Evolutionary conservation across 2,797 vertebrate species (phyloP).

Genomic region (Betta splendens): DNA sequence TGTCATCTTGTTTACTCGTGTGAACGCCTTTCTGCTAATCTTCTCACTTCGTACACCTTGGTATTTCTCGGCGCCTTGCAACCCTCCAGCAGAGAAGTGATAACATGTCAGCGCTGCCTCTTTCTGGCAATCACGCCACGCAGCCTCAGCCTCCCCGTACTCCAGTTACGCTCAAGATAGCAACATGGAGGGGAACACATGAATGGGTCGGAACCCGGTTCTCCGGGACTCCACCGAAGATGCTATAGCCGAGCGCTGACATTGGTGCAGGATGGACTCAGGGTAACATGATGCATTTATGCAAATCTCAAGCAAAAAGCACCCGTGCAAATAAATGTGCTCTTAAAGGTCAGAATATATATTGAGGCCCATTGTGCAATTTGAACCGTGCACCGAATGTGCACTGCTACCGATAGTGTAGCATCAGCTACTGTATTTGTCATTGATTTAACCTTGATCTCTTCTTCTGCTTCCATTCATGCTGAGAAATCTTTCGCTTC

Average conservation of each 20-base stretch:
- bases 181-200: conserved; percentile 16
- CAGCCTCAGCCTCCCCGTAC: conserved; percentile 23
- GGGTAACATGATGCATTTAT: not conserved
- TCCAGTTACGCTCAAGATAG: conserved; percentile 19
- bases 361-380: no score
- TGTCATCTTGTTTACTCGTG: conserved; percentile 29
- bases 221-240: conserved; percentile 1
- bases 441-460: no score
- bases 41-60: conserved; percentile 48
- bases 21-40: conserved; percentile 48
- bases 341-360: not conserved
- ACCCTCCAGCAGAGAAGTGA: conserved; percentile 59
- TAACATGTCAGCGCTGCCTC: conserved; percentile 60
- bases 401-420: no score
- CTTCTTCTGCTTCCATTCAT: no score
- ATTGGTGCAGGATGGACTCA: not conserved
- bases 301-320: not conserved
- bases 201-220: conserved; percentile 22
- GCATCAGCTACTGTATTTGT: no score
- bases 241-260: not conserved
- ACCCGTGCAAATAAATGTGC: not conserved
- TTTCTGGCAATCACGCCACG: conserved; percentile 49
- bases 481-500: no score
- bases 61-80: conserved; percentile 54
- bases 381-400: no score